A percentile compares a stretch with the other conserved stretches of the same genome.
phyloP scores from a whole-genome alignment of 2,113 vertebrate species.

The Mungos mungo region DNA sequence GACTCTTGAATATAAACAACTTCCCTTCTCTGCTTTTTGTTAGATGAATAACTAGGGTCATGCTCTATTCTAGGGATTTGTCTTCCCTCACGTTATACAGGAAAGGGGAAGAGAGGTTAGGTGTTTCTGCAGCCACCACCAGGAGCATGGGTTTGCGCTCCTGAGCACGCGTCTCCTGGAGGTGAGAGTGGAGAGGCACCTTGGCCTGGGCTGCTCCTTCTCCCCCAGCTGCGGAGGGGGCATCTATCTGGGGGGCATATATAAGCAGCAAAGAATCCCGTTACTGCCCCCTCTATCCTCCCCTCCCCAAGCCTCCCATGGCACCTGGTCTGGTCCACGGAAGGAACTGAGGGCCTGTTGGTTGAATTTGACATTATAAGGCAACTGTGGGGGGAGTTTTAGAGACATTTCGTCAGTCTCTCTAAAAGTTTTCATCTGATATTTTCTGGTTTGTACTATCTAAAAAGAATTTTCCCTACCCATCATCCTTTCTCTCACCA shows the following conservation, averaged over 20 bases:
- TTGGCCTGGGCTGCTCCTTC: neutral
- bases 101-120: neutral
- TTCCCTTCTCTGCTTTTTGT: neutral
- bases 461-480: neutral
- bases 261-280: neutral
- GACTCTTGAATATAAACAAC: neutral
- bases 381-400: neutral
- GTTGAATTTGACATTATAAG: neutral
- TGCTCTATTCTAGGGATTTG: neutral
- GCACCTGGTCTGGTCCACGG: neutral
- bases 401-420: neutral
- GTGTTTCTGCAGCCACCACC: no score
- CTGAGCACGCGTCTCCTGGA: neutral
- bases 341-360: neutral
- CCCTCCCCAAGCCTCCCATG: accelerated
- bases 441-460: neutral
- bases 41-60: neutral
- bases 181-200: neutral
- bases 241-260: neutral
- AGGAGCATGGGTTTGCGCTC: no score
- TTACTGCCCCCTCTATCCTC: neutral
- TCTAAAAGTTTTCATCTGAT: neutral
- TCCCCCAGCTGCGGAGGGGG: accelerated
- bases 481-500: neutral
- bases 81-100: neutral